These are phyloP conservation scores for Tachuris rubrigastra DNA, from an alignment of 2,113 vertebrate genomes.

Conservation along the genomic window DNA sequence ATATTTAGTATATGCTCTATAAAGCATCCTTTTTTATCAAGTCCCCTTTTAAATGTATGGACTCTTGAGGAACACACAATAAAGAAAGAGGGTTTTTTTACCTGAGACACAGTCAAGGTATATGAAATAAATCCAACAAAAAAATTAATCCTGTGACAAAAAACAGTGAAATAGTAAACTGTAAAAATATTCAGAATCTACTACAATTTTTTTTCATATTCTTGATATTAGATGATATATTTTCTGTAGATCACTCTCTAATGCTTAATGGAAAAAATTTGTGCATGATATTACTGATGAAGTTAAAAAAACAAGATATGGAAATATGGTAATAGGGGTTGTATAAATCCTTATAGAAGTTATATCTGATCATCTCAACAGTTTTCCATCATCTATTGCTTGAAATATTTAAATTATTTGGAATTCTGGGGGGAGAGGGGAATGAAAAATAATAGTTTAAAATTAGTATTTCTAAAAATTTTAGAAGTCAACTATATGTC, in stretches of 20 bases:
- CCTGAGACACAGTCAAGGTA: background rate
- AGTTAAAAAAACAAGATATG: background rate
- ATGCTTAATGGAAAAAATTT: background rate
- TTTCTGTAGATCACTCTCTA: background rate
- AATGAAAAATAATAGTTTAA: background rate
- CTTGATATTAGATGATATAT: background rate
- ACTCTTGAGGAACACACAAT: background rate
- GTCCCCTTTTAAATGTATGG: background rate
- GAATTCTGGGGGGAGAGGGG: rapidly evolving
- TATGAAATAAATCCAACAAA: background rate
- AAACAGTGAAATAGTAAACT: background rate
- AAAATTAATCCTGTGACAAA: background rate
- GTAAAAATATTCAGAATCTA: background rate
- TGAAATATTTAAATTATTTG: background rate
- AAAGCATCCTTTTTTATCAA: conserved; percentile 10
- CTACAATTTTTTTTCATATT: background rate
- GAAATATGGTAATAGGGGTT: background rate
- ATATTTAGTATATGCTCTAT: conserved; percentile 34
- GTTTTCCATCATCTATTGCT: background rate
- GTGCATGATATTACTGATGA: background rate
- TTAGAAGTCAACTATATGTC: background rate
- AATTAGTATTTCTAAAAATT: background rate
- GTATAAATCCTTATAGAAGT: background rate
- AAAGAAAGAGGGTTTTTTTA: background rate
- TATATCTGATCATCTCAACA: background rate